Base-by-base conservation (phyloP, 2,888 invertebrate species). In the Stenurella melanura region DNA sequence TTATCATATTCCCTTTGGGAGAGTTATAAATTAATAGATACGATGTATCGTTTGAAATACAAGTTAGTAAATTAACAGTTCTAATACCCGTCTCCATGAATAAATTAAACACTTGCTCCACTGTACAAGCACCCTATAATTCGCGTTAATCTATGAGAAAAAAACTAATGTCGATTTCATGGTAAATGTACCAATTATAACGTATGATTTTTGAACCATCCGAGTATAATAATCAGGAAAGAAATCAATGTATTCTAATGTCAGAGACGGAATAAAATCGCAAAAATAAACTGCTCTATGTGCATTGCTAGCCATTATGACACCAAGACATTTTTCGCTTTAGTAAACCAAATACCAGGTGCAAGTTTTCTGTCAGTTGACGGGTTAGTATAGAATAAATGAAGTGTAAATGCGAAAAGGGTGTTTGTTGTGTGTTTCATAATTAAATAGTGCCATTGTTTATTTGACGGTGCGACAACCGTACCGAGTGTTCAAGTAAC, bases 401-500 rank as follows among this genome's bases (percentile, higher is more conserved):
- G 71, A 64, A 66, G 63, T 75, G 66, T 50, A 26, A 66, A 30
- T 66, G 54, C 42, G 42, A 15, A 60, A 64, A 19, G 74, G 63
- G 68, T 26, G 17, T 57, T 75, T 73, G 71, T 19, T 30, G 54
- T 42, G n/a, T 38, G 61, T 63, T 70, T 69, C 58, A 71, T 75
- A 71, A 75, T 69, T 75, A 75, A 70, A 60, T 63, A 61, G 38
- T 26, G 26, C 66, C 15, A 71, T 75, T 71, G 70, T 74, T 68
- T 63, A 34, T 69, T 70, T 26, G 38, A 56, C 42, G 26, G 54
- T 15, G 67, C 60, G 66, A 73, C 67, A 50, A 42, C 26, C 67
- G 66, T 67, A 64, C 38, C 26, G 56, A 58, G 26, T 34, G 61
- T 61, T 15, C 60, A n/a, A 30, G 68, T 68, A 60, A 15, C 30